Base-by-base conservation (phyloP, 2,797 vertebrate species). In the Chaunax sp. region DNA sequence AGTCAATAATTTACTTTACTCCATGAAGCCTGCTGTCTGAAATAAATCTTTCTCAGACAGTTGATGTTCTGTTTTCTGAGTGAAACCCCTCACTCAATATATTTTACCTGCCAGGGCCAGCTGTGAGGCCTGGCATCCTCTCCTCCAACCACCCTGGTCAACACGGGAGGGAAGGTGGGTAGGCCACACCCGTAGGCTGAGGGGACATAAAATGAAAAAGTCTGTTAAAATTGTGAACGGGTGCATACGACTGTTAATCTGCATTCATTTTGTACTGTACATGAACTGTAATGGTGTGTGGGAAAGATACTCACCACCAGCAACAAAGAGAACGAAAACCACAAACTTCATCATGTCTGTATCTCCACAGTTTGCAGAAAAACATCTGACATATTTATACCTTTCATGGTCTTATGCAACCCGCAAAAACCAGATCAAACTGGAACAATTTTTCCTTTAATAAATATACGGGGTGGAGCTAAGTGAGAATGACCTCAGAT, bases 71-170 rank as follows among this genome's bases (percentile, higher is more conserved):
- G 15, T 62, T 35, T 40, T 28, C 12, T 28, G 2, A 37, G 18
- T 43, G 6, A 55, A 55, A 44, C 14, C 14, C 8, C 12, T 58
- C 3, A 9, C 14, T 30, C 43, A 6, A 25, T n/a, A 19, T 16
- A 30, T 33, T 61, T 71, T 80, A 93, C 93, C 93, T 95, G 94
- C 93, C 93, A 95, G 35, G 93, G 93, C 92, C 93, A 94, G 82
- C 93, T 95, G 87, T 94, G 23, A 37, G 93, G 81, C 30, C 67
- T 83, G 44, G 72, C 93, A 60, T 95, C 92, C 44, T 85, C 83
- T 77, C 94, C 93, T 46, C 93, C 93, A 35, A 94, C 92, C 78
- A 94, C 93, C 71, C 90, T 84, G 64, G 40, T 72, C 43, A 89
- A 12, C 55, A 81, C 37, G 12, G 93, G 93, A 20, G 82, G 22